Evolutionary conservation across 2,797 vertebrate species (phyloP), one percentile per base, ranked within the genome.

Genomic region (Babyrousa celebensis): DNA sequence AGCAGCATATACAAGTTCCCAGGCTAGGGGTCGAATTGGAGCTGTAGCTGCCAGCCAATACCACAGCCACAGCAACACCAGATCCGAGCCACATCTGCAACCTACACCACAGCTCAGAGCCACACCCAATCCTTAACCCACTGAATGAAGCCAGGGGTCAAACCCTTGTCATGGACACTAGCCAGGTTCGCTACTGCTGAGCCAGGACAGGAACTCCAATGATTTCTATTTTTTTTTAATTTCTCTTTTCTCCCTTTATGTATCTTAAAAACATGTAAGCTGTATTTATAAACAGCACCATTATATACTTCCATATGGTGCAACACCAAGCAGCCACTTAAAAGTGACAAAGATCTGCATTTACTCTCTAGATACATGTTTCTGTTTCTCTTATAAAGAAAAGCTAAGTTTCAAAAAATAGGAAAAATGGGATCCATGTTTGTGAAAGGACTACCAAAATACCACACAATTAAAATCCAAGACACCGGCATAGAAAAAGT

Each of bases 381-480:
- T 54, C 68, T 75, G 4, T 78, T 89, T 94, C n/a, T 71, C 23
- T n/a, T 10, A 83, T 27, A 89, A 88, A 70, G 48, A 58, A 89
- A 87, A 65, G 20, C 10, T 6, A 63, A 68, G n/a, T 60, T 88
- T 88, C 29, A 91, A 52, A 70, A 77, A 85, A 85, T 4, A 90
- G 16, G 32, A n/a, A 60, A 54, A 74, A 79, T n/a, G 32, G 54
- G 8, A 85, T n/a, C 56, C 21, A 83, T 25, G 78, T 96, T 77
- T 83, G 15, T 56, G 82, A 87, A 93, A 92, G 54, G 27, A 74
- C 18, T 40, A 87, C 36, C 18, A 20, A 71, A 92, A 72, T 9
- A 79, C 58, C 15, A 63, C 25, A 88, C 83, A 93, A 78, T 25
- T n/a, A 52, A 96, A 72, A 93, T 65, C 60, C 6, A 85, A 92